Conservation (phyloP, 2,113 vertebrate species). For the Gymnocephalus cernua region DNA sequence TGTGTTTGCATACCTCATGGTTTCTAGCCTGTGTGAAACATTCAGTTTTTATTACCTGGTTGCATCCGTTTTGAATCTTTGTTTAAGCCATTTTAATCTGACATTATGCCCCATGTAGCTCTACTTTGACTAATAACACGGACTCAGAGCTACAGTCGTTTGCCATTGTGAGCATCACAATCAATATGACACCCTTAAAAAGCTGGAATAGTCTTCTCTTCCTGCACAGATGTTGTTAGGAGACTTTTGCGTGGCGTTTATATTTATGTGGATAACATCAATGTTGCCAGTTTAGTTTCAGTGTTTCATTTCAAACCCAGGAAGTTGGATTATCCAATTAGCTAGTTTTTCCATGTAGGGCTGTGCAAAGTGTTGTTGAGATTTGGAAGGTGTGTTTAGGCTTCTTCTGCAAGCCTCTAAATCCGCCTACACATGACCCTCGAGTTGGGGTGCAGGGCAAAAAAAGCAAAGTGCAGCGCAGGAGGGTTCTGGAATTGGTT, state of each 20-base stretch:
- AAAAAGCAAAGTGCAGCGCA: no score
- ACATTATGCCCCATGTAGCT: background rate
- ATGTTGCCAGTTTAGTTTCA: no score
- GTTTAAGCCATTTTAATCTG: background rate
- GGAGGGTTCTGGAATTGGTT: no score
- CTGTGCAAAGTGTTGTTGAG: background rate
- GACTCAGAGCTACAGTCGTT: no score
- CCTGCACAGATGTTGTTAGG: no score
- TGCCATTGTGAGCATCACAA: background rate
- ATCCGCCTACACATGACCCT: no score
- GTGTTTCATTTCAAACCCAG: background rate
- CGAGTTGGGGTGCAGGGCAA: no score
- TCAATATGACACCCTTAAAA: background rate
- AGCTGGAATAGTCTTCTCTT: background rate
- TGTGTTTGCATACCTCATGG: background rate
- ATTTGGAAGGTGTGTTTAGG: background rate
- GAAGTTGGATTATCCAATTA: background rate
- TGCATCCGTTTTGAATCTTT: background rate
- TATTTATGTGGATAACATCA: no score
- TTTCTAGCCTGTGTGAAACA: background rate
- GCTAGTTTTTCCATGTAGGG: background rate
- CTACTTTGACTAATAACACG: no score
- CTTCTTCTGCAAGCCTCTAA: background rate
- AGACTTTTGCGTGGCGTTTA: background rate
- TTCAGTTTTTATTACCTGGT: background rate